Evolutionary conservation across 1,140 invertebrate species (phyloP).

Genomic region (Penaeus japonicus): DNA sequence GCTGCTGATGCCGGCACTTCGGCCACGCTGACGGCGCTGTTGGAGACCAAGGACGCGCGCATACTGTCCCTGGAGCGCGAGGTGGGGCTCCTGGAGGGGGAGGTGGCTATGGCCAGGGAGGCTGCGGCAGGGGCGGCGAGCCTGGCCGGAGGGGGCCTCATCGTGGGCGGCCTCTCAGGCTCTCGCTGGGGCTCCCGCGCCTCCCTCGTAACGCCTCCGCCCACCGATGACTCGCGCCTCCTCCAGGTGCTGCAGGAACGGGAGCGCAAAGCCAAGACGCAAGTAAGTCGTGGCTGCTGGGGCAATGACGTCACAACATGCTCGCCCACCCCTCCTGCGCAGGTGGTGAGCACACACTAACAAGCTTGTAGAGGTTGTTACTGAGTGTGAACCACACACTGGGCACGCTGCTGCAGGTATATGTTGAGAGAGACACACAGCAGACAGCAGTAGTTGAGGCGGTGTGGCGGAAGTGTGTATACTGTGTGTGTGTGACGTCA

Average conservation of each 20-base stretch:
- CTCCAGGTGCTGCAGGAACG: slow-evolving; percentile 58
- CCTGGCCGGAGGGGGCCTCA: slow-evolving; percentile 25
- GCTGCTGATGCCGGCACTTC: slow-evolving; percentile 71
- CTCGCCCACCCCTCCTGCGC: neutral
- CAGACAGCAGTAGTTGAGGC: slow-evolving; percentile 6
- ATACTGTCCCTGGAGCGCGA: slow-evolving; percentile 86
- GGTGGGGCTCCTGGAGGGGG: slow-evolving; percentile 73
- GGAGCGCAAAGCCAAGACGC: slow-evolving; percentile 57
- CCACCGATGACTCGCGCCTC: slow-evolving; percentile 58
- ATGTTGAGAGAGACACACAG: too few species aligned
- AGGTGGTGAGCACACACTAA: neutral
- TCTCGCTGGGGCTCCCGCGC: slow-evolving; percentile 56
- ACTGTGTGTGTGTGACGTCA: slow-evolving; percentile 26
- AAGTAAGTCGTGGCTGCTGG: slow-evolving; percentile 55
- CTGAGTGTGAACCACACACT: too few species aligned
- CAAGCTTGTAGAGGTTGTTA: too few species aligned
- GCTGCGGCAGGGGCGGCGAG: slow-evolving; percentile 62
- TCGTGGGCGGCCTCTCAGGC: slow-evolving; percentile 38
- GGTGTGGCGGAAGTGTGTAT: slow-evolving; percentile 36
- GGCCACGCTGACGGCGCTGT: slow-evolving; percentile 77
- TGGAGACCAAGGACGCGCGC: slow-evolving; percentile 84
- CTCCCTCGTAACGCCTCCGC: slow-evolving; percentile 55
- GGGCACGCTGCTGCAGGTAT: too few species aligned
- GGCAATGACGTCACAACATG: slow-evolving; percentile 34
- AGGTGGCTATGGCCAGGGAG: slow-evolving; percentile 70